Base-by-base conservation (phyloP, 2,113 vertebrate genomes). In the Oncorhynchus mykiss region DNA sequence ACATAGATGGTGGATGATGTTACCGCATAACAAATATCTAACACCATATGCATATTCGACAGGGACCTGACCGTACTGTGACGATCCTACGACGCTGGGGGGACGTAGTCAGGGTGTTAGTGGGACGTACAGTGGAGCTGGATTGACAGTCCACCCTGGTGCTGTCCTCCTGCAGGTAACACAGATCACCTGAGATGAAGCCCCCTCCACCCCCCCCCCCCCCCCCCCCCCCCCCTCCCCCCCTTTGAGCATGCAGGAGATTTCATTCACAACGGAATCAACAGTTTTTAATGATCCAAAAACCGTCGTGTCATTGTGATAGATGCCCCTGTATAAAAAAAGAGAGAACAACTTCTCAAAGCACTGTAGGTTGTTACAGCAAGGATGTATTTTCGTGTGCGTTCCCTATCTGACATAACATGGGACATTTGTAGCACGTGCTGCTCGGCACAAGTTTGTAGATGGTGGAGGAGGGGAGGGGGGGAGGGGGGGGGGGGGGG, bases 361-460 rank as follows among this genome's bases (percentile, higher is more conserved):
- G 39, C 1, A 2, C 39, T 27, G 22, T 18, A 54, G 51, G n/a
- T 22, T 62, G 59, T 45, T 45, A 11, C 22, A n/a, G 18, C n/a
- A 60, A 22, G 8, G 57, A 68, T 68, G 12, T 39, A 8, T 67
- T 29, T 9, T 39, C 27, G 22, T 22, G 18, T 60, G 3, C 14
- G n/a, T 60, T 51, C 3, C 14, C 11, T 1, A 48, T 76, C 5
- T 24, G 12, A 68, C 81, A 80, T 9, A 39, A 9, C 39, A 39
- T 83, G 90, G 90, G 90, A 99, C 97, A 96, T 96, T 99, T 3
- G 98, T 99, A 75, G 96, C 95, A 98, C 7, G 94, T 94, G 91
- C 96, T 91, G 92, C 93, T 96, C 90, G 97, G 96, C 71, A 98
- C 94, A 74, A 99, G 94, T 89, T 92, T 98, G 85, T 98, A 98